Conservation (phyloP, 2,113 vertebrate genomes). For the Ploceus nigricollis region DNA sequence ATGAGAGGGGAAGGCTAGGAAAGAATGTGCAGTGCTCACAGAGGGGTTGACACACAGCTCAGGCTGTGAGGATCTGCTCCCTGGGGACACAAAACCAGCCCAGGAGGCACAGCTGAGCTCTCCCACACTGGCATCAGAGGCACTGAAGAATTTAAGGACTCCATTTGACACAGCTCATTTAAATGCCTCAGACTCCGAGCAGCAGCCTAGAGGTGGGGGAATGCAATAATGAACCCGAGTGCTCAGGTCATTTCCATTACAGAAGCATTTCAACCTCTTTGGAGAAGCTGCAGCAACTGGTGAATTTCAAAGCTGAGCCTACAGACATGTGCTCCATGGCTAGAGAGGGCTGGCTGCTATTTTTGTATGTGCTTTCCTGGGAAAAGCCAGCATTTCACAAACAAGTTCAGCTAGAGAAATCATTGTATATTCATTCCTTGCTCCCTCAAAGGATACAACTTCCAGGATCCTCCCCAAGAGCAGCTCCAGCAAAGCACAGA, state of each 20-base stretch:
- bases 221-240: rapidly evolving
- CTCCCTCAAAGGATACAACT: neutral
- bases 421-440: neutral
- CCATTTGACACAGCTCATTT: neutral
- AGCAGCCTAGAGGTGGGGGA: neutral
- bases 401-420: neutral
- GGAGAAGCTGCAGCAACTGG: neutral
- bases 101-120: neutral
- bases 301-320: neutral
- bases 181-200: neutral
- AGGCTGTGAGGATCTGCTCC: rapidly evolving
- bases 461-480: neutral
- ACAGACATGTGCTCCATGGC: neutral
- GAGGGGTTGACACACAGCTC: neutral
- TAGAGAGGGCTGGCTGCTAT: neutral
- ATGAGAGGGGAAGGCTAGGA: neutral
- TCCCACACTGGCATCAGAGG: neutral
- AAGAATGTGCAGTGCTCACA: neutral
- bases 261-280: neutral
- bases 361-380: neutral
- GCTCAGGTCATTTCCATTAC: neutral
- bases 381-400: neutral
- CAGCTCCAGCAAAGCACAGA: neutral
- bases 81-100: neutral
- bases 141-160: neutral